A percentile compares a stretch with the other conserved stretches of the same genome.
Evolutionary conservation across 2,113 vertebrate genomes (phyloP).

Genomic region (Clarias magur): DNA sequence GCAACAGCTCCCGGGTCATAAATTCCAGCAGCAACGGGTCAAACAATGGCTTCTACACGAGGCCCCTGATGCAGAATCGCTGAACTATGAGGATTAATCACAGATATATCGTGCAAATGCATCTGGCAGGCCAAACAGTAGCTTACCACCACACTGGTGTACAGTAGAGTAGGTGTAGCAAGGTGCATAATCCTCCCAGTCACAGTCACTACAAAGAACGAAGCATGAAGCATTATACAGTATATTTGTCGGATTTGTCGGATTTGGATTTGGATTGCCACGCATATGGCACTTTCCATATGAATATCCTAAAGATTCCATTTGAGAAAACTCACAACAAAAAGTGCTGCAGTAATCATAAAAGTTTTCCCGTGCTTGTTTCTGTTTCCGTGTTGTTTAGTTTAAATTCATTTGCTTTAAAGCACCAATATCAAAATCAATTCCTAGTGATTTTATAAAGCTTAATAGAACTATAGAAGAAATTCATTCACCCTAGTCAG

Average conservation of each 20-base stretch:
- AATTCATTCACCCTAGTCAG: not conserved
- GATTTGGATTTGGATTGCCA: not conserved
- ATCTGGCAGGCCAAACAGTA: not conserved
- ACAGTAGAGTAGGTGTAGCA: not conserved
- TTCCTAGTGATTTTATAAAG: not conserved
- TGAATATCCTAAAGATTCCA: not conserved
- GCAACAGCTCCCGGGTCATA: conserved; percentile 4
- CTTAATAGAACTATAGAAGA: not conserved
- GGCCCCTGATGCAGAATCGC: conserved; percentile 2
- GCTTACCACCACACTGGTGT: not conserved
- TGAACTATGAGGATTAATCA: conserved; percentile 25
- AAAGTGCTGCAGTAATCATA: not conserved
- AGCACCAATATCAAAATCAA: not conserved
- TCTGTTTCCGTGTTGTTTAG: not conserved
- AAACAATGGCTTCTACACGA: conserved; percentile 18
- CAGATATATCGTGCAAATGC: not conserved
- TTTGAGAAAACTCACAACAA: not conserved
- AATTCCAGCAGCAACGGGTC: conserved; percentile 6
- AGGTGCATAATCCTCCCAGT: not conserved
- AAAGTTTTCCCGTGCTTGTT: not conserved
- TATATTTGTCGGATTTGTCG: conserved; percentile 2
- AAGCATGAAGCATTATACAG: not conserved
- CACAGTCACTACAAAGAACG: not conserved
- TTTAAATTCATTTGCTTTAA: not conserved
- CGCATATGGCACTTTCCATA: not conserved